phyloP scores from a whole-genome alignment of 2,113 vertebrate genomes.

The Triplophysa tibetana region DNA sequence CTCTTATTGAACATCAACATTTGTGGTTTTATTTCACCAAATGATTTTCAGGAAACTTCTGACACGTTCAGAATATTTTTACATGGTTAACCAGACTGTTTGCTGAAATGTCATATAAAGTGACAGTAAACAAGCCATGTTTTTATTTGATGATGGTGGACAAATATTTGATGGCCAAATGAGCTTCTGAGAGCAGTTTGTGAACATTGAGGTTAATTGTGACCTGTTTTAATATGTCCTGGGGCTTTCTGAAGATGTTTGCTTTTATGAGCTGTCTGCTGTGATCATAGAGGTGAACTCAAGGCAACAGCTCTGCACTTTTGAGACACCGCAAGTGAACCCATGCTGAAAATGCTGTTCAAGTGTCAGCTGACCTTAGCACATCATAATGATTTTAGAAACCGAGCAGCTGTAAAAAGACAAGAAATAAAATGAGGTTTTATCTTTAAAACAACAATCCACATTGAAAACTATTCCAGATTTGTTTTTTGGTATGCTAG shows the following conservation, averaged over 20 bases:
- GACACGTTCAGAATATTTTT: too few relatives aligned
- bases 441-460: not conserved
- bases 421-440: not conserved
- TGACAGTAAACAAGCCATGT: not conserved
- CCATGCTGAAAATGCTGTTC: not conserved
- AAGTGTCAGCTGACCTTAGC: too few relatives aligned
- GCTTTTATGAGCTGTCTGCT: slow-evolving; percentile 56
- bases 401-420: not conserved
- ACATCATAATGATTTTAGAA: not conserved
- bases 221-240: slow-evolving; percentile 69
- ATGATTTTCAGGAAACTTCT: too few relatives aligned
- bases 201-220: slow-evolving; percentile 74
- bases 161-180: slow-evolving; percentile 19
- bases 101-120: too few relatives aligned
- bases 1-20: too few relatives aligned
- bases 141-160: not conserved
- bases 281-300: slow-evolving; percentile 61
- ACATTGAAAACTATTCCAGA: too few relatives aligned
- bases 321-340: not conserved
- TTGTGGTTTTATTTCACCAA: too few relatives aligned
- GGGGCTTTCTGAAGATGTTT: slow-evolving; percentile 65
- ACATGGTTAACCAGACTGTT: too few relatives aligned
- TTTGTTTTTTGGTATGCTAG: too few relatives aligned
- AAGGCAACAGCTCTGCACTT: slow-evolving; percentile 53
- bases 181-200: slow-evolving; percentile 64